Conservation (phyloP, 2,888 invertebrate genomes). For the Polylopha cassiicola region DNA sequence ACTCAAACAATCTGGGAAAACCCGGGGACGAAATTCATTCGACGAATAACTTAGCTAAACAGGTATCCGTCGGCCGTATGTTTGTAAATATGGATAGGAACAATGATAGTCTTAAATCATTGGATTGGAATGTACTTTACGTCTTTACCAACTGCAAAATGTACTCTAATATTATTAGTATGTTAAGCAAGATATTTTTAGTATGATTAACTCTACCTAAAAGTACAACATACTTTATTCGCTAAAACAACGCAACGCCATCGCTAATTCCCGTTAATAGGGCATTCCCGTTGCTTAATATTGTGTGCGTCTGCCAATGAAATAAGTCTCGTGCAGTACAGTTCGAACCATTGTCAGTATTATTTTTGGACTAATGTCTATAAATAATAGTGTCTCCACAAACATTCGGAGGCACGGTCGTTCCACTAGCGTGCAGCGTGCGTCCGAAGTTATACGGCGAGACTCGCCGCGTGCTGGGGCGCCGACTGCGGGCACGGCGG, state of each 20-base stretch:
- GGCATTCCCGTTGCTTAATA: constrained; percentile 25
- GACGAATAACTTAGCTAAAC: too few species aligned
- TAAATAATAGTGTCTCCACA: constrained; percentile 63
- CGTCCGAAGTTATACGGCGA: neutral
- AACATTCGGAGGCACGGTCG: constrained; percentile 42
- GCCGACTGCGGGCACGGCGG: constrained; percentile 29
- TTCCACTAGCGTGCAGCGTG: constrained; percentile 23
- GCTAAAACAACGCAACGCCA: neutral
- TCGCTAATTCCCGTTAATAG: constrained; percentile 15
- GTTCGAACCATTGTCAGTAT: constrained; percentile 55
- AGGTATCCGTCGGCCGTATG: too few species aligned
- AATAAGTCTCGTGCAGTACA: constrained; percentile 44
- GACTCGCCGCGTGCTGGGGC: constrained; percentile 5
- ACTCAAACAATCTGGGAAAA: too few species aligned
- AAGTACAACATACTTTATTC: too few species aligned
- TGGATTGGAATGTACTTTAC: too few species aligned
- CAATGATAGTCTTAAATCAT: too few species aligned
- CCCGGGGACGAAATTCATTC: too few species aligned
- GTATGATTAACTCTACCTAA: too few species aligned
- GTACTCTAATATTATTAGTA: too few species aligned
- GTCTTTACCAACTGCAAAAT: too few species aligned
- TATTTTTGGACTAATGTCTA: constrained; percentile 62
- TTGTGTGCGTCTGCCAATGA: constrained; percentile 24
- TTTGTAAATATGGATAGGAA: too few species aligned
- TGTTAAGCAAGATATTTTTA: too few species aligned